These are phyloP conservation scores for Hystrix cristata DNA, from an alignment of 2,113 vertebrate genomes.

Conservation along the genomic window DNA sequence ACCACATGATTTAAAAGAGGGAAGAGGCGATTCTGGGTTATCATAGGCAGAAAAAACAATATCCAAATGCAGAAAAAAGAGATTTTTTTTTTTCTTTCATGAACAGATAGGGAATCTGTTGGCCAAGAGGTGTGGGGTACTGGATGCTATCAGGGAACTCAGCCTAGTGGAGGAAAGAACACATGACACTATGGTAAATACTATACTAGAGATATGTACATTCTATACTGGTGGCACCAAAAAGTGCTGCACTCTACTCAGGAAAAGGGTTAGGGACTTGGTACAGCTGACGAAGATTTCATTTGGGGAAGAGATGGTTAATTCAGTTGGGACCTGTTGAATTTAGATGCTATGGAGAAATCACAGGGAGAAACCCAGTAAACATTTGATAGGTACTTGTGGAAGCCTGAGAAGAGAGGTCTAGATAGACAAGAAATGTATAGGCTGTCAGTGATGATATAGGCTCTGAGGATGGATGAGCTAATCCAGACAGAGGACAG, in stretches of 20 bases:
- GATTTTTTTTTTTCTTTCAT: conserved; percentile 16
- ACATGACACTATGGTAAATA: not conserved
- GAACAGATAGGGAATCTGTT: conserved; percentile 41
- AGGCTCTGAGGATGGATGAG: not conserved
- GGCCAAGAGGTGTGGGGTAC: not conserved
- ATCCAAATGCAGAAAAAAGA: not conserved
- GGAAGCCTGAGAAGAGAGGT: conserved; percentile 1
- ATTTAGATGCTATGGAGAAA: not conserved
- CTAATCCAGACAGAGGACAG: conserved; percentile 27
- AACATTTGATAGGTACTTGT: not conserved
- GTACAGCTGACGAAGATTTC: not conserved
- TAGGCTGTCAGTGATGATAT: not conserved
- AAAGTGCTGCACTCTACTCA: not conserved
- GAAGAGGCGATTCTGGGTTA: not conserved
- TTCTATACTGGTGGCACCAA: not conserved
- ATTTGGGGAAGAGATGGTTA: not conserved
- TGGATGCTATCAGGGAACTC: not conserved
- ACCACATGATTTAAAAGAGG: not conserved
- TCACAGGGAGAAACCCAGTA: not conserved
- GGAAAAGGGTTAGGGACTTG: not conserved
- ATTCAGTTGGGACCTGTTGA: not conserved
- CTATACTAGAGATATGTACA: not conserved
- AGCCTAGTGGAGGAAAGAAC: not conserved
- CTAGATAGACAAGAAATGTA: not conserved
- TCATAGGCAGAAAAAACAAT: not conserved